phyloP scores from a whole-genome alignment of 2,888 invertebrate genomes.

The Noctua janthina region DNA sequence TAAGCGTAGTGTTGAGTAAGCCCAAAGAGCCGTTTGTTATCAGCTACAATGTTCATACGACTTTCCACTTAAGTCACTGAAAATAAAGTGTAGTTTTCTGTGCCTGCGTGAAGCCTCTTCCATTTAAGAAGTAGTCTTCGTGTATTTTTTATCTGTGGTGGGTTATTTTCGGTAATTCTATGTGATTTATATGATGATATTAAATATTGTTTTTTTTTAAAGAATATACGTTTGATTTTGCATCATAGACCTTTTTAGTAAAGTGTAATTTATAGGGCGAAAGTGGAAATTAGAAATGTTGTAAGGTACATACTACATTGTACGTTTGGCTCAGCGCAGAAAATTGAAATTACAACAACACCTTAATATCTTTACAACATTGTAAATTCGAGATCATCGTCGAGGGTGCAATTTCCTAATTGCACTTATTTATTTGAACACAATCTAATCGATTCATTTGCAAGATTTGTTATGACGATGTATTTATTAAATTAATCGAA shows the following conservation, averaged over 20 bases:
- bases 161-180: conserved; percentile 28
- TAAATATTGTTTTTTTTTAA: conserved; percentile 19
- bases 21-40: not conserved
- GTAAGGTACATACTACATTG: not conserved
- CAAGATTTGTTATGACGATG: not conserved
- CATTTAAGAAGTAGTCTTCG: conserved; percentile 17
- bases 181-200: conserved; percentile 18
- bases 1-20: not conserved
- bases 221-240: conserved; percentile 5
- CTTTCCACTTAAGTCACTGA: not conserved
- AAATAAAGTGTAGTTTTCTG: conserved; percentile 8
- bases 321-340: not conserved
- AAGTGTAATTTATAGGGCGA: not conserved
- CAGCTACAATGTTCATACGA: not conserved
- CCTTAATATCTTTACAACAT: no score
- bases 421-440: not conserved
- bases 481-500: not conserved
- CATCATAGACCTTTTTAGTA: not conserved
- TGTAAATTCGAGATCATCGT: no score
- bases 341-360: not conserved
- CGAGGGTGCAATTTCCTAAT: not conserved
- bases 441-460: not conserved
- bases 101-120: not conserved
- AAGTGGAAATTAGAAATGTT: not conserved
- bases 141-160: conserved; percentile 26